Evolutionary conservation across 2,888 invertebrate genomes (phyloP).

Genomic region (Troides oblongomaculatus): DNA sequence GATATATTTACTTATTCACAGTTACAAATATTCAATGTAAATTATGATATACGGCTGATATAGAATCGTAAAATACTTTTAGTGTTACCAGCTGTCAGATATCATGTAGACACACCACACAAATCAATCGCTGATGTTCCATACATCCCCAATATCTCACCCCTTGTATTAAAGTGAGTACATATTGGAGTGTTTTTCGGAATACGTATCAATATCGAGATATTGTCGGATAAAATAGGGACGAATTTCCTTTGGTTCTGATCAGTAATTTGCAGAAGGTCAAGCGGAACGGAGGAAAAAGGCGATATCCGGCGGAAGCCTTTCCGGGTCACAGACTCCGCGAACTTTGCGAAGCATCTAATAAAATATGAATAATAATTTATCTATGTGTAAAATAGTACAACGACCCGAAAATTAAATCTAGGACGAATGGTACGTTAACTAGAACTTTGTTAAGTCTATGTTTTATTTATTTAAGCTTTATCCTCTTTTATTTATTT

Average conservation of each 20-base stretch:
- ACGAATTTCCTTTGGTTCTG: background rate
- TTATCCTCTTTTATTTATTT: too few relatives aligned
- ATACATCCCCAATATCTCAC: background rate
- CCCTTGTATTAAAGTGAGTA: background rate
- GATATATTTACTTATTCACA: too few relatives aligned
- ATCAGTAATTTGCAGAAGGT: slow-evolving; percentile 1
- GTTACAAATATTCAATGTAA: too few relatives aligned
- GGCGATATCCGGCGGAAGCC: background rate
- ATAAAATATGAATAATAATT: slow-evolving; percentile 1
- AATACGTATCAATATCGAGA: background rate
- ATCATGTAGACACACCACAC: background rate
- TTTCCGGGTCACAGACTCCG: background rate
- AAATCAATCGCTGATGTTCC: background rate
- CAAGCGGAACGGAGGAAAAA: background rate
- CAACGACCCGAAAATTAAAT: background rate
- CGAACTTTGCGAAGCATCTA: background rate
- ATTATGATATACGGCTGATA: too few relatives aligned
- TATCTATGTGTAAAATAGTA: background rate
- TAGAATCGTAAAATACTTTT: background rate
- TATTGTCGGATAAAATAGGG: background rate
- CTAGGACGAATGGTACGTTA: background rate
- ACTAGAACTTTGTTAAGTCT: too few relatives aligned
- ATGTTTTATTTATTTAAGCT: too few relatives aligned
- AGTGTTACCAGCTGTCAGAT: background rate
- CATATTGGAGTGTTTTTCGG: slow-evolving; percentile 2